Conservation (phyloP, 2,797 vertebrate genomes). For the Podarcis lilfordi region DNA sequence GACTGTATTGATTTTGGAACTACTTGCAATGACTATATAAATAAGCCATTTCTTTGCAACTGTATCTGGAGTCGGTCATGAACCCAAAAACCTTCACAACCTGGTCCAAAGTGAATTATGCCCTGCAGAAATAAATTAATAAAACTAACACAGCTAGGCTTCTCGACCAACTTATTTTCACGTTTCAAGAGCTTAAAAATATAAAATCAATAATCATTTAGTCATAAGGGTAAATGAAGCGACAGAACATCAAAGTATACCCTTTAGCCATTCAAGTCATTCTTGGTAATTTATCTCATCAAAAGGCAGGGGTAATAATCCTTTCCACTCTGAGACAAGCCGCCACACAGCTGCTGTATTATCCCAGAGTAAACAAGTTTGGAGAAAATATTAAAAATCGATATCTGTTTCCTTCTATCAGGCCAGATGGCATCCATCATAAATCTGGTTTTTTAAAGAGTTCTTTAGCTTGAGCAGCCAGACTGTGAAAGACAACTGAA, state of each 20-base stretch:
- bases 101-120: slow-evolving; percentile 85
- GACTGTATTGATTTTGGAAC: slow-evolving; percentile 87
- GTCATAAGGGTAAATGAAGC: slow-evolving; percentile 93
- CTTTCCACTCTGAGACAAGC: slow-evolving; percentile 84
- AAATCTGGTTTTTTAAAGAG: slow-evolving; percentile 83
- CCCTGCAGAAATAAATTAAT: slow-evolving; percentile 90
- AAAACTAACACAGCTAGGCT: slow-evolving; percentile 84
- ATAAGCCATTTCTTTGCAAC: slow-evolving; percentile 88
- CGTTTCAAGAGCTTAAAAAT: slow-evolving; percentile 88
- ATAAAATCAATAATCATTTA: slow-evolving; percentile 97
- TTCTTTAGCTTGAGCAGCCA: slow-evolving; percentile 75
- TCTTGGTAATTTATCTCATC: slow-evolving; percentile 88
- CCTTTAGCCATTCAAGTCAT: slow-evolving; percentile 87
- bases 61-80: slow-evolving; percentile 84
- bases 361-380: slow-evolving; percentile 89
- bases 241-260: slow-evolving; percentile 89
- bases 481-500: slow-evolving; percentile 74
- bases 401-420: slow-evolving; percentile 93
- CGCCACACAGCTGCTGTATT: slow-evolving; percentile 82
- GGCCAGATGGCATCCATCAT: slow-evolving; percentile 88
- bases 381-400: slow-evolving; percentile 93
- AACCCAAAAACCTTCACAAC: slow-evolving; percentile 86
- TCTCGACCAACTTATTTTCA: slow-evolving; percentile 87
- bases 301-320: slow-evolving; percentile 87
- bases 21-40: slow-evolving; percentile 88